phyloP scores from a whole-genome alignment of 1,140 invertebrate species.

The Cepaea nemoralis region DNA sequence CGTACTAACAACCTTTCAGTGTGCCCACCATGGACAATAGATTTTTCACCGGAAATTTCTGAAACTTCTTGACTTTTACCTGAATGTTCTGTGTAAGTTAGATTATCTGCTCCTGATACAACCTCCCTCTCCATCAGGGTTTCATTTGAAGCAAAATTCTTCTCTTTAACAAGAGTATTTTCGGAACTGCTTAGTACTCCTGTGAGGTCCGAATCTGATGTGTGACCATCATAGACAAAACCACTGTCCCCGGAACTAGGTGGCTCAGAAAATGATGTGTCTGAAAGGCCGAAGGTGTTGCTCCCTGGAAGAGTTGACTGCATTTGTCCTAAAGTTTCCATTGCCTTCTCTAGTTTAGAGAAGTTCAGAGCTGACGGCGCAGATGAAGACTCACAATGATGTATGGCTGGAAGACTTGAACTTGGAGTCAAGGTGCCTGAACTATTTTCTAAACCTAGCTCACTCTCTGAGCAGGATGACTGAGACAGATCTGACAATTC shows the following conservation, averaged over 20 bases:
- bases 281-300: slow-evolving; percentile 31
- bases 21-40: slow-evolving; percentile 33
- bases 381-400: not conserved
- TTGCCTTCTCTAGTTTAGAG: slow-evolving; percentile 30
- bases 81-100: slow-evolving; percentile 41
- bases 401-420: slow-evolving; percentile 26
- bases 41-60: slow-evolving; percentile 69
- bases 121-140: slow-evolving; percentile 12
- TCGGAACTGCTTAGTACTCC: slow-evolving; percentile 13
- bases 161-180: slow-evolving; percentile 11
- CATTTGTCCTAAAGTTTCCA: slow-evolving; percentile 38
- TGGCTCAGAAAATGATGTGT: slow-evolving; percentile 41
- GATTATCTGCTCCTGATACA: not conserved
- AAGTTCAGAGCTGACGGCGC: not conserved
- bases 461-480: slow-evolving; percentile 44
- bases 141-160: slow-evolving; percentile 28
- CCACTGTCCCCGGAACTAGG: slow-evolving; percentile 51
- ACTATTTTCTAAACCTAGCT: slow-evolving; percentile 33
- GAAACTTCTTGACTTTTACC: too few relatives aligned
- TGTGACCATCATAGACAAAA: slow-evolving; percentile 46
- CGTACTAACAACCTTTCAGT: slow-evolving; percentile 55
- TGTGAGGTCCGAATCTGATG: slow-evolving; percentile 42
- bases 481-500: slow-evolving; percentile 50
- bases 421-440: not conserved
- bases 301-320: slow-evolving; percentile 29